Conservation (phyloP, 2,113 vertebrate genomes). For the Myiozetetes cayanensis region DNA sequence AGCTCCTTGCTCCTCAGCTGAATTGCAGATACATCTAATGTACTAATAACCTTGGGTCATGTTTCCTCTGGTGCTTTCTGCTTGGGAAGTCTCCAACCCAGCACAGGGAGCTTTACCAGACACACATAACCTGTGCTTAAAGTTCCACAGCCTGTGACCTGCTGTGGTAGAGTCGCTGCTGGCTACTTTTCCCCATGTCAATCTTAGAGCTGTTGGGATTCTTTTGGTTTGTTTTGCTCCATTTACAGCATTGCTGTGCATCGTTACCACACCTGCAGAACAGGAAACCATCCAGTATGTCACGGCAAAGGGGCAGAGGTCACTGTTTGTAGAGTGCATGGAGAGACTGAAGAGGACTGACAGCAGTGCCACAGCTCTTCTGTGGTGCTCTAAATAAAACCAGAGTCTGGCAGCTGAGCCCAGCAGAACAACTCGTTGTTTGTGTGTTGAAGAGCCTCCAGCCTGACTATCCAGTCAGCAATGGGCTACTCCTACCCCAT, state of each 20-base stretch:
- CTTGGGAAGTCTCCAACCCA: neutral
- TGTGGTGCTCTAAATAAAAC: neutral
- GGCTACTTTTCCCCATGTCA: neutral
- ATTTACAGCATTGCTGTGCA: neutral
- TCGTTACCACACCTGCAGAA: neutral
- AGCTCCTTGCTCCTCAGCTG: neutral
- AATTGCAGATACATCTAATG: neutral
- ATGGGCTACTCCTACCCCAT: constrained; percentile 11
- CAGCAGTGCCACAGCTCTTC: neutral
- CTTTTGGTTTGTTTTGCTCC: neutral
- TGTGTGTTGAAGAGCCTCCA: neutral
- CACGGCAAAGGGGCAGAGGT: neutral
- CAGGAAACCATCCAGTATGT: neutral
- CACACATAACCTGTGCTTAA: neutral
- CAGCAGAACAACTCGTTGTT: neutral
- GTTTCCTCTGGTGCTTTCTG: neutral
- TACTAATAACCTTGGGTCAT: neutral
- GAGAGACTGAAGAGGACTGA: neutral
- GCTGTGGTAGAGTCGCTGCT: neutral
- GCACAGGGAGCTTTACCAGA: neutral
- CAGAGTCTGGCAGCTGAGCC: neutral
- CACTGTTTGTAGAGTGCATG: neutral
- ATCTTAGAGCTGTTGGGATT: neutral
- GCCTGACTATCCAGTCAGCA: constrained; percentile 6
- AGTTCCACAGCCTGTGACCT: neutral